Base-by-base conservation (phyloP, 2,888 invertebrate species). In the Scelioninae gen. 2 region DNA sequence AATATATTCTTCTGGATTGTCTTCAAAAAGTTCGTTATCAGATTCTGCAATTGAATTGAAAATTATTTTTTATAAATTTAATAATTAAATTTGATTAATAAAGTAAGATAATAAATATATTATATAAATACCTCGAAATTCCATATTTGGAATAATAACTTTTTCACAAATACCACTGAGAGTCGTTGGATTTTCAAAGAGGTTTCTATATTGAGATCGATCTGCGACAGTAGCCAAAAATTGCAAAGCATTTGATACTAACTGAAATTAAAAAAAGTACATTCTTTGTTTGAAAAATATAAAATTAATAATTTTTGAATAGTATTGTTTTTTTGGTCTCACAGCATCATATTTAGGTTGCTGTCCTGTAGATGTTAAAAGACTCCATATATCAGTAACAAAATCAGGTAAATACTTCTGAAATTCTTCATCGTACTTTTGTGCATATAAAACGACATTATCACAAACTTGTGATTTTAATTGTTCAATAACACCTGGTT, bases 361-460 rank as follows among this genome's bases (percentile, higher is more conserved):
- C 25, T 92, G 90, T 1, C 95, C 94, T 1, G 96, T 96, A 19
- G 92, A 90, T 10, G 96, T 92, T 45, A 99, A 88, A 50, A 99
- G 88, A 73, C 92, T 92, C 98, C 98, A 98, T 60, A 97, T 93
- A 50, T 94, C 95, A 0, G 93, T 94, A n/a, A 98, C 97, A 88
- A 99, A 98, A 64, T 90, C 90, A 0, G 94, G 93, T 78, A 98
- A 91, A 86, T 93, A 96, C 0, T 93, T 92, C 9, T 91, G 91
- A 86, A 99, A 98, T 84, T 99, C 99, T 86, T 99, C 98, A 83
- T 97, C 97, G 82, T 99, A 99, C 84, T 98, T 97, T 81, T 96
- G 94, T 0, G 98, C 97, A 86, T 98, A 99, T 61, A 99, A 88
- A 0, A 93, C 91, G 9, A 97, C 92, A 83, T 97, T 97, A 85